A percentile compares a stretch with the other conserved stretches of the same genome.
phyloP scores from a whole-genome alignment of 2,797 vertebrate genomes.

The Peromyscus aztecus region DNA sequence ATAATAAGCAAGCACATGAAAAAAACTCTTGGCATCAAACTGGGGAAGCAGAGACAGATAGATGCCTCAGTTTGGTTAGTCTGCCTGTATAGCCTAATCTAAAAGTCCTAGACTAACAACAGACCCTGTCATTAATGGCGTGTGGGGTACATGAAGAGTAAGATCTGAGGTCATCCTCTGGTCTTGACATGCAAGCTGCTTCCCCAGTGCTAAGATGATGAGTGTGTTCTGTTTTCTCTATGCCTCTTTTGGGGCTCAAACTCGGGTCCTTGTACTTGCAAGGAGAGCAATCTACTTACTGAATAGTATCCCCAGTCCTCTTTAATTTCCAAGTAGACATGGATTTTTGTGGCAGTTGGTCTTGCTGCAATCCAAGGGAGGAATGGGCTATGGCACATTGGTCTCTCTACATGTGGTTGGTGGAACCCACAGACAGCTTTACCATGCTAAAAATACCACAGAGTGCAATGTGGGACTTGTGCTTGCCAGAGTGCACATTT shows the following conservation, averaged over 20 bases:
- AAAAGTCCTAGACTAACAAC: neutral
- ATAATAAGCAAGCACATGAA: neutral
- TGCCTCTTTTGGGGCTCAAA: neutral
- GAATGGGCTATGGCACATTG: rapidly evolving
- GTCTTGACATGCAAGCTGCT: neutral
- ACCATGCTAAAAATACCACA: slow-evolving; percentile 55
- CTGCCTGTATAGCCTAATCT: neutral
- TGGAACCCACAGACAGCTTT: neutral
- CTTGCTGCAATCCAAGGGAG: neutral
- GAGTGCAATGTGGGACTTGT: neutral
- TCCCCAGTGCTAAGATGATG: neutral
- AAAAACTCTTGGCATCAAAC: rapidly evolving
- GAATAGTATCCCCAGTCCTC: neutral
- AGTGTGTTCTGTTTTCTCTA: neutral
- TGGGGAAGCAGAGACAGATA: neutral
- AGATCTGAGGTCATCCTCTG: neutral
- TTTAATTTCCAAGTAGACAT: neutral
- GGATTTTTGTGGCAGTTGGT: neutral
- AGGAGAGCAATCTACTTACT: neutral
- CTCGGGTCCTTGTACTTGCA: neutral
- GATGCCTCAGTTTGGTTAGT: neutral
- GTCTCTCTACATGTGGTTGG: neutral
- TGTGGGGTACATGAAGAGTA: too few relatives aligned
- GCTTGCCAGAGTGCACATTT: neutral
- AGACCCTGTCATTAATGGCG: neutral